These are phyloP conservation scores for Craniophora ligustri DNA, from an alignment of 2,888 invertebrate genomes.

Conservation along the genomic window DNA sequence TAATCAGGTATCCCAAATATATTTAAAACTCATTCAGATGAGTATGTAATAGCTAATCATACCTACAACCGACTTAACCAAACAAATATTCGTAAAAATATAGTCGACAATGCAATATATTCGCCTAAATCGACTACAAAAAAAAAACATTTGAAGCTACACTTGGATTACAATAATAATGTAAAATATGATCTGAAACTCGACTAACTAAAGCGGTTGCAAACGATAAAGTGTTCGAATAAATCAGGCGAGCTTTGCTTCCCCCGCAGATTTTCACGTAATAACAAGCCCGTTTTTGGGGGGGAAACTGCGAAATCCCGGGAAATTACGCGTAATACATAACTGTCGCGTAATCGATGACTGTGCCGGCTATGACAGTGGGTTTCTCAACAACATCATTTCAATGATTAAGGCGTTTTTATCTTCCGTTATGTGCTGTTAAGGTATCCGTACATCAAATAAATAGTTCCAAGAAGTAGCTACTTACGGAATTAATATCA, in stretches of 20 bases:
- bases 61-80: background rate
- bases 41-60: too few relatives aligned
- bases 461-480: background rate
- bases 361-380: slow-evolving; percentile 5
- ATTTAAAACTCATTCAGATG: background rate
- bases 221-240: slow-evolving; percentile 66
- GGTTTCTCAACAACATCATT: slow-evolving; percentile 20
- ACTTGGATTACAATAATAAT: slow-evolving; percentile 46
- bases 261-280: slow-evolving; percentile 70
- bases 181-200: slow-evolving; percentile 53
- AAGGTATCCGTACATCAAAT: background rate
- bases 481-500: background rate
- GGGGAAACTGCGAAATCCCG: slow-evolving; percentile 18
- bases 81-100: slow-evolving; percentile 1
- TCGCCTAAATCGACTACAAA: slow-evolving; percentile 21
- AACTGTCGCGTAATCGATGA: slow-evolving; percentile 32
- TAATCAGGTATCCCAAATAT: background rate
- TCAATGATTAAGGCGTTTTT: slow-evolving; percentile 19
- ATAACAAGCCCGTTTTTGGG: slow-evolving; percentile 61
- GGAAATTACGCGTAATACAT: slow-evolving; percentile 28
- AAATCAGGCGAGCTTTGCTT: slow-evolving; percentile 68
- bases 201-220: slow-evolving; percentile 49
- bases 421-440: background rate
- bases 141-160: slow-evolving; percentile 33
- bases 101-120: slow-evolving; percentile 24